Evolutionary conservation across 1,140 invertebrate species (phyloP).

Genomic region (Apis cerana): DNA sequence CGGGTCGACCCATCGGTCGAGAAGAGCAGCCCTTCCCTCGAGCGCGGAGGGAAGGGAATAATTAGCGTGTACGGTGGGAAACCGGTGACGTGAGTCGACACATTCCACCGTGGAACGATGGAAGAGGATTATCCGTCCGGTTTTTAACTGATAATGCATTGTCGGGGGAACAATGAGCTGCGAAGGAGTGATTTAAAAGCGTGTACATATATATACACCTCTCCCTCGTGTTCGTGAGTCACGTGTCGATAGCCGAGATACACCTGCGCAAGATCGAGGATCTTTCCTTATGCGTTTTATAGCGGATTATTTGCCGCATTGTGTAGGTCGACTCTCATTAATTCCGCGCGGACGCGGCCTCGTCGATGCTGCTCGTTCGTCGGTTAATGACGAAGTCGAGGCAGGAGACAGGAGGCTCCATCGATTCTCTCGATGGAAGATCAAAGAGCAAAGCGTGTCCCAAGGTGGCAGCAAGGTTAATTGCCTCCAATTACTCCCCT

Average conservation of each 20-base stretch:
- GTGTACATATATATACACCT: background rate
- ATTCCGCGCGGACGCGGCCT: conserved; percentile 45
- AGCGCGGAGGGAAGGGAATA: background rate
- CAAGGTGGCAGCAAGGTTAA: background rate
- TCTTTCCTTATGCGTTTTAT: conserved; percentile 61
- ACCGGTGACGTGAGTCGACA: conserved; percentile 24
- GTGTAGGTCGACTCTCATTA: conserved; percentile 62
- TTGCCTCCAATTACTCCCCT: conserved; percentile 3
- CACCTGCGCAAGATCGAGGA: conserved; percentile 55
- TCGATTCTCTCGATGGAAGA: background rate
- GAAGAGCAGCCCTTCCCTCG: background rate
- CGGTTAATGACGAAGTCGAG: conserved; percentile 32
- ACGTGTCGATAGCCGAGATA: conserved; percentile 47
- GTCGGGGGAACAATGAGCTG: conserved; percentile 52
- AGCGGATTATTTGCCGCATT: conserved; percentile 55
- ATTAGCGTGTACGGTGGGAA: conserved; percentile 41
- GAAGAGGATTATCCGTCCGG: background rate
- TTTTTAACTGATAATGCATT: conserved; percentile 37
- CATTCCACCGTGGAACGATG: conserved; percentile 1
- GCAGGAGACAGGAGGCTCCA: background rate
- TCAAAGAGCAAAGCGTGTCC: background rate
- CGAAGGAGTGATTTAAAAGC: conserved; percentile 54
- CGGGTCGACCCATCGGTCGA: background rate
- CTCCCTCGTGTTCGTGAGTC: conserved; percentile 32
- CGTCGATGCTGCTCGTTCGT: conserved; percentile 33